These are phyloP conservation scores for Typhlichthys eigenmanni DNA, from an alignment of 2,797 vertebrate genomes.

Conservation along the genomic window DNA sequence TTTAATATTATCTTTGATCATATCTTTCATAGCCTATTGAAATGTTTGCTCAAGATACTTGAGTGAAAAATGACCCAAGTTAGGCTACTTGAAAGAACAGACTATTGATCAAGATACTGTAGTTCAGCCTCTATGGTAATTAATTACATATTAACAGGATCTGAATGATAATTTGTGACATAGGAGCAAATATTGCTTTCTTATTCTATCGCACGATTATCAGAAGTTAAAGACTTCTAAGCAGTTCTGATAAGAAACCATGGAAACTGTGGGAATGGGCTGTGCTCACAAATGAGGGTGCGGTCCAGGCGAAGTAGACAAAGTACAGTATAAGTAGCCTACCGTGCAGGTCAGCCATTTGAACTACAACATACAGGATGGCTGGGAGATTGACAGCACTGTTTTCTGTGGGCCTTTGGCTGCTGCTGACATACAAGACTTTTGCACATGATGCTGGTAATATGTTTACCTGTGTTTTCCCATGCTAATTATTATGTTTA, in stretches of 20 bases:
- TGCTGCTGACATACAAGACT: conserved; percentile 33
- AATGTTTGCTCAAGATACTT: conserved; percentile 8
- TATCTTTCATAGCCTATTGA: conserved; percentile 6
- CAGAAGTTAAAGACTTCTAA: neutral
- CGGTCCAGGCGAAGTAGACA: neutral
- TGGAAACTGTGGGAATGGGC: conserved; percentile 6
- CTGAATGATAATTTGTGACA: conserved; percentile 1
- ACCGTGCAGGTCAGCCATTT: neutral
- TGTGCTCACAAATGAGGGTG: conserved; percentile 18
- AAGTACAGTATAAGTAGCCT: conserved; percentile 41
- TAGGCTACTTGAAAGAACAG: neutral
- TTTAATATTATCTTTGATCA: too few species aligned
- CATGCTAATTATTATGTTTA: neutral
- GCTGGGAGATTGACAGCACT: conserved; percentile 26
- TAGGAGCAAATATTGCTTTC: conserved; percentile 28
- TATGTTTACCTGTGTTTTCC: neutral
- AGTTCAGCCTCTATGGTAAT: conserved; percentile 12
- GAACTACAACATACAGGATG: conserved; percentile 40
- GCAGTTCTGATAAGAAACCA: conserved; percentile 2
- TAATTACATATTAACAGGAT: conserved; percentile 15
- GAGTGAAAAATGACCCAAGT: conserved; percentile 12
- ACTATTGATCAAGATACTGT: too few species aligned
- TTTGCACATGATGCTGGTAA: conserved; percentile 45
- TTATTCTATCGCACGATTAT: conserved; percentile 1
- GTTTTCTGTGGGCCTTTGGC: conserved; percentile 42